These are phyloP conservation scores for Neocrepidodera transversa DNA, from an alignment of 2,888 invertebrate species.

Conservation along the genomic window DNA sequence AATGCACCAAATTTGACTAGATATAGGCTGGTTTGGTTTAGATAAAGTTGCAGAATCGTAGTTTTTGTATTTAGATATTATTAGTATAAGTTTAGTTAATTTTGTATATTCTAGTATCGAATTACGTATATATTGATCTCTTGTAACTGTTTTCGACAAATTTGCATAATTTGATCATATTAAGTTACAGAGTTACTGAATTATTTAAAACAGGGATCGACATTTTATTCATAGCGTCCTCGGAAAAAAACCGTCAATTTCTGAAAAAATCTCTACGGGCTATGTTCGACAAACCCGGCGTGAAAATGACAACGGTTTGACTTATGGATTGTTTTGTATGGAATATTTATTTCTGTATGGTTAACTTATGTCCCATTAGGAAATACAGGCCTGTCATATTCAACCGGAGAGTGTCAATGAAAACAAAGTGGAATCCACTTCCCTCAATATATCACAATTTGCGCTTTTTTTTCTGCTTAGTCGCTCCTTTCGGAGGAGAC, in stretches of 20 bases:
- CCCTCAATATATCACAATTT: constrained; percentile 36
- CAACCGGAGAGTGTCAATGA: constrained; percentile 34
- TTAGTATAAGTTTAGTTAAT: too few relatives aligned
- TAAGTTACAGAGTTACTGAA: too few relatives aligned
- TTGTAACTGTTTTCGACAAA: too few relatives aligned
- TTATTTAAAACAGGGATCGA: too few relatives aligned
- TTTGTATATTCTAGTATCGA: too few relatives aligned
- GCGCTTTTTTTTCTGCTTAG: constrained; percentile 29
- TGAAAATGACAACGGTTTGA: constrained; percentile 27
- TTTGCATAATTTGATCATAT: too few relatives aligned
- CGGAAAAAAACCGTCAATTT: constrained; percentile 17
- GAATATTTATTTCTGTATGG: constrained; percentile 24
- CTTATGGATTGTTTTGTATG: constrained; percentile 28
- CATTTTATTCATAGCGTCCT: constrained; percentile 6
- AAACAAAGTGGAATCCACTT: constrained; percentile 33
- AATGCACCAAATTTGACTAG: too few relatives aligned
- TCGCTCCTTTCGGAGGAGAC: constrained; percentile 13
- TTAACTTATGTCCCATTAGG: constrained; percentile 31
- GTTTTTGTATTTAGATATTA: too few relatives aligned
- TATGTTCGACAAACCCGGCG: constrained; percentile 19
- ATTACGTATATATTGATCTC: too few relatives aligned
- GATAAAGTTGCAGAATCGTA: too few relatives aligned
- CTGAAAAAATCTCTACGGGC: constrained; percentile 21
- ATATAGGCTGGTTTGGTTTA: too few relatives aligned
- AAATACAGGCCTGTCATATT: constrained; percentile 32